Base-by-base conservation (phyloP, 1,140 invertebrate species). In the Anadara kagoshimensis region DNA sequence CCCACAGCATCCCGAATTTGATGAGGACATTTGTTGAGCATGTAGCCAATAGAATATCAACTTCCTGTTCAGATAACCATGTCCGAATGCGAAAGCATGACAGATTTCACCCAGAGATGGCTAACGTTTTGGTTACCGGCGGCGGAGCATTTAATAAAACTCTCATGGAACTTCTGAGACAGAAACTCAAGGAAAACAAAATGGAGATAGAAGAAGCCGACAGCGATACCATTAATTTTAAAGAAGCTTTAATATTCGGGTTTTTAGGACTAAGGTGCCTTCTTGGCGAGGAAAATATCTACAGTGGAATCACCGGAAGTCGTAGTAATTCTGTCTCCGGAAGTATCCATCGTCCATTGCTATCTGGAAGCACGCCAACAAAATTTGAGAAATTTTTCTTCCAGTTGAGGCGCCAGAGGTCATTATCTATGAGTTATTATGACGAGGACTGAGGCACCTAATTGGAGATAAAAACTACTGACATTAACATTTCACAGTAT, bases 171-270 rank as follows among this genome's bases (percentile, higher is more conserved):
- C 29, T 66, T 11, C 71, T 87, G 26, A 61, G 67, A 18, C 58
- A 73, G 20, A 79, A 78, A 51, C 57, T 86, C 41, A 54, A 68
- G 0, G 71, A 73, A n/a, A 22, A 69, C 36, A 71, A 67, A 20
- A 74, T 87, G 22, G 70, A 61, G 20, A 47, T 86, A 12, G 75
- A 82, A 47, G 66, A 82, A 12, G 77, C 78, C 11, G 86, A 87
- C 53, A 78, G 81, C 29, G 79, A 84, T 26, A 83, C 80, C 1
- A 79, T 87, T n/a, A 76, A 81, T 56, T 88, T 82, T 69, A 87
- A 88, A 75, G 86, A 88, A 64, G 84, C 86, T 11, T 45, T 86
- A 14, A 70, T 86, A 12, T 86, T 85, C 63, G 85, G 81, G 12
- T 88, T 86, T 73, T 73, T 88, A 14, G 86, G 85, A 26, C 65